Evolutionary conservation across 2,797 vertebrate genomes (phyloP).

Genomic region (Halcyon smyrnensis): DNA sequence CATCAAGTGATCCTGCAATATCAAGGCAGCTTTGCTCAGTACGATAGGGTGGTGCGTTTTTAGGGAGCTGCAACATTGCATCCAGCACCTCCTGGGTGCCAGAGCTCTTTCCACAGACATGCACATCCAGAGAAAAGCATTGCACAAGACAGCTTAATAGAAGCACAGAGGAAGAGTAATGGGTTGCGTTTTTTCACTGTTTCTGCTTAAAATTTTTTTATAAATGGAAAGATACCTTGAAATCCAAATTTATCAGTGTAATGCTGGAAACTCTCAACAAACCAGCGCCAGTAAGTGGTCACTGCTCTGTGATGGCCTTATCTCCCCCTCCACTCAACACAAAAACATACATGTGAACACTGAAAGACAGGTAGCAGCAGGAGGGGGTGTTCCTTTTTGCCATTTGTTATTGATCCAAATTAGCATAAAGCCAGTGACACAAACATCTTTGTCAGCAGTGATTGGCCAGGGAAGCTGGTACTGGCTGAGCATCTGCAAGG

Average conservation of each 20-base stretch:
- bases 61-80: rapidly evolving
- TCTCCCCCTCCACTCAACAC: background rate
- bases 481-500: background rate
- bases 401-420: background rate
- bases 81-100: background rate
- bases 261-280: background rate
- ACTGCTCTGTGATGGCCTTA: background rate
- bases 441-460: background rate
- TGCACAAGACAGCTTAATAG: background rate
- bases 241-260: background rate
- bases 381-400: background rate
- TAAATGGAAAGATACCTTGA: background rate
- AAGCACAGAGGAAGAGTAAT: background rate
- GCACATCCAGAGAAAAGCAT: background rate
- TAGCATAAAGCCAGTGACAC: background rate
- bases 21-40: rapidly evolving
- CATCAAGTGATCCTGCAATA: background rate
- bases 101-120: background rate
- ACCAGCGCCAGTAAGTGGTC: background rate
- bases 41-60: background rate
- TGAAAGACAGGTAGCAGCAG: background rate
- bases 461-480: background rate
- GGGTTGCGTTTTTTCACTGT: background rate
- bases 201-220: background rate
- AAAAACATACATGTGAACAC: background rate